phyloP scores from a whole-genome alignment of 2,113 vertebrate genomes.

The Aspiorhynchus laticeps region DNA sequence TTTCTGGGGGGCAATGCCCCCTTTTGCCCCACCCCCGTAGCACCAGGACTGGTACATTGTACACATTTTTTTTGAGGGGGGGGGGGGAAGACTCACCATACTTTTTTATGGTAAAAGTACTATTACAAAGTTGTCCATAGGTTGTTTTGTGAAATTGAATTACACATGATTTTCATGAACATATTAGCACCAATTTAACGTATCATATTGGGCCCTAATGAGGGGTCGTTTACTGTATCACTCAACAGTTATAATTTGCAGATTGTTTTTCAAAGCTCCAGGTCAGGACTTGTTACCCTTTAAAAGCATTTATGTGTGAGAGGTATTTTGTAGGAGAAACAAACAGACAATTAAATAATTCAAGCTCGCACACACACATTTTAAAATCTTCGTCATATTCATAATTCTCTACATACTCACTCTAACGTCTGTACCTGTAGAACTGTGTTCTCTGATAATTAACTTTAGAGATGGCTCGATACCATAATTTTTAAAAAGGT shows the following conservation, averaged over 20 bases:
- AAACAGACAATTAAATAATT: not conserved
- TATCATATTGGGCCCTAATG: not conserved
- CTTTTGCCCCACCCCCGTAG: no score
- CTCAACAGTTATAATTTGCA: not conserved
- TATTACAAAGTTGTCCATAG: not conserved
- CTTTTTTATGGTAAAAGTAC: no score
- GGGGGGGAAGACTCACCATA: no score
- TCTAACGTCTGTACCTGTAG: not conserved
- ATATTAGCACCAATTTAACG: no score
- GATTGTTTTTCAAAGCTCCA: no score
- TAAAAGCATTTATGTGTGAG: not conserved
- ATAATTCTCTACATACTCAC: not conserved
- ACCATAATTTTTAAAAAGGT: no score
- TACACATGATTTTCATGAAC: not conserved
- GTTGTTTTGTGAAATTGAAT: not conserved
- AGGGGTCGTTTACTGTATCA: not conserved
- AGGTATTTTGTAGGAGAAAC: not conserved
- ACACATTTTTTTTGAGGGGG: no score
- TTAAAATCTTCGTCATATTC: not conserved
- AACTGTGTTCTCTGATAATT: constrained; percentile 12
- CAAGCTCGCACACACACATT: not conserved
- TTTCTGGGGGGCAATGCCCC: no score
- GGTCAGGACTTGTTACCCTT: not conserved
- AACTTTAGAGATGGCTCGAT: no score
- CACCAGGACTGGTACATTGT: no score